Conservation (phyloP, 2,797 vertebrate species). For the Manis javanica region DNA sequence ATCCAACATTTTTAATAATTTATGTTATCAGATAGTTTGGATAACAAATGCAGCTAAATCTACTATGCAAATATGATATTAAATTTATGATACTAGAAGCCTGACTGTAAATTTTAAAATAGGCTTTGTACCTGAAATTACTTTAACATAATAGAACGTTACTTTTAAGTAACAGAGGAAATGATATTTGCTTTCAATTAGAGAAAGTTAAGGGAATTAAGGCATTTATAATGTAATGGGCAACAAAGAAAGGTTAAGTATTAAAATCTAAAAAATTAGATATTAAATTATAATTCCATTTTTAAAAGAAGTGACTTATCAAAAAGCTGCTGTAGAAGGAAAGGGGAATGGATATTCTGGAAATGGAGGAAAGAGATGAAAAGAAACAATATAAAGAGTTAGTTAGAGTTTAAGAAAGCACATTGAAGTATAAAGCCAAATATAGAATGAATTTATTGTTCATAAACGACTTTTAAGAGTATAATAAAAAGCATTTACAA, state of each 20-base stretch:
- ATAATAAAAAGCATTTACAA: conserved; percentile 52
- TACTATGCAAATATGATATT: background rate
- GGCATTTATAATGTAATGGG: background rate
- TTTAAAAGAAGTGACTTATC: background rate
- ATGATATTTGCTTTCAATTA: conserved; percentile 38
- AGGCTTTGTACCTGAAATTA: background rate
- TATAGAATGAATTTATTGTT: conserved; percentile 42
- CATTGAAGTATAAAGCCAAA: conserved; percentile 38
- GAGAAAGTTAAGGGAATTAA: conserved; percentile 35
- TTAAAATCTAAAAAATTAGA: background rate
- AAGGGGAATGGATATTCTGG: background rate
- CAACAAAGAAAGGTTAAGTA: background rate
- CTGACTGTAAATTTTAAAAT: background rate
- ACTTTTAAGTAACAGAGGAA: background rate
- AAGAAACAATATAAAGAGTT: conserved; percentile 6
- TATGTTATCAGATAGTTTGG: background rate
- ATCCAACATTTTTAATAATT: background rate
- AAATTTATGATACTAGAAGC: background rate
- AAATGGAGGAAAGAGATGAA: background rate
- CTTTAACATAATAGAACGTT: background rate
- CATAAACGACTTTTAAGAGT: conserved; percentile 35
- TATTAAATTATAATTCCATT: background rate
- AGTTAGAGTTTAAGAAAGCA: background rate
- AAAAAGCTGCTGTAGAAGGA: background rate
- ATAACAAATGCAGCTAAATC: background rate